phyloP scores from a whole-genome alignment of 2,888 invertebrate genomes.

The Xestia xanthographa region DNA sequence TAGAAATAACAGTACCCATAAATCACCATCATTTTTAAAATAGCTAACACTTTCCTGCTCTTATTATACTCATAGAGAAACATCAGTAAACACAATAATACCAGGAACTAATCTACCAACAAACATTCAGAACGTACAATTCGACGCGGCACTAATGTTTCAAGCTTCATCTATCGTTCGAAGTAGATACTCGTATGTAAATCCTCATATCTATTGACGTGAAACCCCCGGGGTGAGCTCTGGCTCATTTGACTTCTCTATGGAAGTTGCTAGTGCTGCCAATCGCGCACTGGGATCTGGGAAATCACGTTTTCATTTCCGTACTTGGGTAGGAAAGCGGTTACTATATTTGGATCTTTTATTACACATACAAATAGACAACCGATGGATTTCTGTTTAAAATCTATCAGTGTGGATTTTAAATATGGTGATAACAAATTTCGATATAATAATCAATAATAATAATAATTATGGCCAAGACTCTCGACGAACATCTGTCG shows the following conservation, averaged over 20 bases:
- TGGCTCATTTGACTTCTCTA: conserved; percentile 59
- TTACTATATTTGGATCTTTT: neutral
- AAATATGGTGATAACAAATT: neutral
- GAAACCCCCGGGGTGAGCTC: conserved; percentile 55
- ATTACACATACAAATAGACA: neutral
- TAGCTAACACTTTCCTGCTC: neutral
- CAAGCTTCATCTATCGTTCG: conserved; percentile 56
- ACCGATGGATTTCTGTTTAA: neutral
- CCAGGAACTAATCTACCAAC: conserved; percentile 15
- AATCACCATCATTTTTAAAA: neutral
- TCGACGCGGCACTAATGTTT: conserved; percentile 45
- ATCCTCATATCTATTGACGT: conserved; percentile 64
- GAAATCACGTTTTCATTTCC: conserved; percentile 50
- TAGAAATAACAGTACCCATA: neutral
- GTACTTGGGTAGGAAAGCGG: neutral
- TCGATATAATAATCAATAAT: neutral
- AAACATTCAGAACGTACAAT: conserved; percentile 39
- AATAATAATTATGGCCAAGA: no score
- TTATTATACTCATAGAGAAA: neutral
- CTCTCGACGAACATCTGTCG: no score
- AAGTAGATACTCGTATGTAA: conserved; percentile 59
- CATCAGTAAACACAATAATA: conserved; percentile 5
- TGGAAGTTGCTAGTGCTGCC: conserved; percentile 54
- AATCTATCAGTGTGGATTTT: neutral
- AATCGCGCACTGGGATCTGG: conserved; percentile 49